A percentile compares a stretch with the other conserved stretches of the same genome.
Evolutionary conservation across 2,113 vertebrate genomes (phyloP).

Genomic region (Cranoglanis bouderius): DNA sequence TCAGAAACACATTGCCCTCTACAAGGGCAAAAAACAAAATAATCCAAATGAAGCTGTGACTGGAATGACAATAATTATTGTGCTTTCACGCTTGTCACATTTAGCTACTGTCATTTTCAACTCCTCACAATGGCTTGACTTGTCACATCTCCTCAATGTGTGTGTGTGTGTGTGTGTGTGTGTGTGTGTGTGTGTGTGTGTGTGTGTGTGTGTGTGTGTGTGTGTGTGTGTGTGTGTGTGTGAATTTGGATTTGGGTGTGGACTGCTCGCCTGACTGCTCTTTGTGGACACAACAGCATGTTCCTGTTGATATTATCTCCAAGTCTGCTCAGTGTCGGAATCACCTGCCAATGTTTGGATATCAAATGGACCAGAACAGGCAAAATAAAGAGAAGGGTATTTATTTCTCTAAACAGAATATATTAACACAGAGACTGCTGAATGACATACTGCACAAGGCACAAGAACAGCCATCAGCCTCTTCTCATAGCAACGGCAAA

Average conservation of each 20-base stretch:
- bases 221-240: constrained; percentile 13
- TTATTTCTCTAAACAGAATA: constrained; percentile 20
- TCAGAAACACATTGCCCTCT: neutral
- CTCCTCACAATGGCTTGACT: constrained; percentile 1
- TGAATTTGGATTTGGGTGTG: constrained; percentile 28
- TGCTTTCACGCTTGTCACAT: neutral
- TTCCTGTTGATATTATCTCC: constrained; percentile 42
- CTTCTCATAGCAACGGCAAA: constrained; percentile 1
- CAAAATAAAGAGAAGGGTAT: constrained; percentile 21
- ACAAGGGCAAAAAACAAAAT: neutral
- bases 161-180: neutral
- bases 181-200: constrained; percentile 12
- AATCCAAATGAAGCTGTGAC: neutral
- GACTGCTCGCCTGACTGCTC: constrained; percentile 38
- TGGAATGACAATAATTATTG: constrained; percentile 18
- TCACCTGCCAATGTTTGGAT: constrained; percentile 37
- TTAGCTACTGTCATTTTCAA: constrained; percentile 11
- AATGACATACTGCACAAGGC: neutral
- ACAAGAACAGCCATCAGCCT: neutral
- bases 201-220: constrained; percentile 25
- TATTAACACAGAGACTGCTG: neutral
- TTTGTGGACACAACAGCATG: constrained; percentile 44
- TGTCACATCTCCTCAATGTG: constrained; percentile 16
- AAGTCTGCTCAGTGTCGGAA: constrained; percentile 8
- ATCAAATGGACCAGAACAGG: constrained; percentile 31